Evolutionary conservation across 1,140 invertebrate species (phyloP), one percentile per base, ranked within the genome.

Genomic region (Piezodorus guildinii): DNA sequence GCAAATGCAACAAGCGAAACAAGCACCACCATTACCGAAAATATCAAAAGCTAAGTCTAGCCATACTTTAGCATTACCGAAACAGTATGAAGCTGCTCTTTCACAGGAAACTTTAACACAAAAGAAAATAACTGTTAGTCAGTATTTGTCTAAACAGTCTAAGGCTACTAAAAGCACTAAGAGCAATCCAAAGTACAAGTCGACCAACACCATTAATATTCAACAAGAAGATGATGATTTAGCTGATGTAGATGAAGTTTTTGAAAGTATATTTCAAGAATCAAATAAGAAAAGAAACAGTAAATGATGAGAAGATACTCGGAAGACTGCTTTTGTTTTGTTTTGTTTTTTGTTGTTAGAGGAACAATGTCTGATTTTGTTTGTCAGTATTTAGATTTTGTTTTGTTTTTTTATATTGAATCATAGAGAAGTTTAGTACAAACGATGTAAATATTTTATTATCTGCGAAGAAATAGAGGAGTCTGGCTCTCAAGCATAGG

Each of bases 61-160:
- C 68, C 83, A 87, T 65, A 77, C 83, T 4, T 73, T 88, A 66
- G 80, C 81, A 12, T 77, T 86, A 19, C 85, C 87, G 0, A 88
- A 81, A 68, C 83, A 90, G 66, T 91, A 80, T 72, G 88, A 91
- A 72, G 87, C 87, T 8, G 83, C 86, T 23, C 82, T 88, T 62
- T 78, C 82, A 9, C 84, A 83, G 61, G 81, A 85, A n/a, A 81
- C 84, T 65, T 74, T 90, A 10, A 77, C 79, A 12, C 81, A 84
- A 34, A 91, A 91, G 76, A 83, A 86, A 69, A 80, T 81, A 43
- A 88, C 88, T 5, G 84, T 92, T 46, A 85, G 87, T 63, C 85
- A 86, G n/a, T 91, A 89, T 71, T 88, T 91, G 62, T 27, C n/a
- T 16, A 62, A 60, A 16, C 27, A 46, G 52, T 23, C 46, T 27